These are phyloP conservation scores for Conus canariensis DNA, from an alignment of 2,888 invertebrate species.

Conservation along the genomic window DNA sequence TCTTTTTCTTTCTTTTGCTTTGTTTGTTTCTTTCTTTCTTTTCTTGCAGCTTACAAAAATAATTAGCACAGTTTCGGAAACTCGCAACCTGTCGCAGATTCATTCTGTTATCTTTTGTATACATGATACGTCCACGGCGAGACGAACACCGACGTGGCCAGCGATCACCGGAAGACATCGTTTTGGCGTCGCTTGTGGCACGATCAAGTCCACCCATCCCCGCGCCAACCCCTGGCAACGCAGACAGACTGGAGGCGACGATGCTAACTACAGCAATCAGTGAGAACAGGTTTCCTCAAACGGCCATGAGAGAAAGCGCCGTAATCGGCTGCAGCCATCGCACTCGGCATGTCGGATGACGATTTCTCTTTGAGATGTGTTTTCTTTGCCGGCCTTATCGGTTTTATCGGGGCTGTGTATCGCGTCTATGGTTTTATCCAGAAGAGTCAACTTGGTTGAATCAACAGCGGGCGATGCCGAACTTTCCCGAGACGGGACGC, in stretches of 20 bases:
- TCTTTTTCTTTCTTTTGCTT: neutral
- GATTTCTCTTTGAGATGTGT: constrained; percentile 18
- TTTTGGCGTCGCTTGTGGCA: too few relatives aligned
- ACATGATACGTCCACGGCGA: too few relatives aligned
- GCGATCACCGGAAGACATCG: too few relatives aligned
- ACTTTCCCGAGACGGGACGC: neutral
- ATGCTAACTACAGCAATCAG: neutral
- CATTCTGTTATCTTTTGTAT: too few relatives aligned
- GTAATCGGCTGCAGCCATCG: constrained; percentile 7
- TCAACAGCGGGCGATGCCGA: constrained; percentile 11
- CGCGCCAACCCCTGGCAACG: too few relatives aligned
- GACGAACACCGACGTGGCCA: too few relatives aligned
- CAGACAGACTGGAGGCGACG: too few relatives aligned
- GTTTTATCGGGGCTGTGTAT: neutral
- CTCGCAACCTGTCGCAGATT: too few relatives aligned
- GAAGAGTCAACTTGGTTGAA: constrained; percentile 16
- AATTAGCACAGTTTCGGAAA: neutral
- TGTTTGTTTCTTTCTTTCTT: neutral
- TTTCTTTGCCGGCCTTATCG: constrained; percentile 9
- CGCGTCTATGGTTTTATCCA: neutral
- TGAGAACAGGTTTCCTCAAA: neutral
- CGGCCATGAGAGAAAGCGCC: neutral
- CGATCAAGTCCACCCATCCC: too few relatives aligned
- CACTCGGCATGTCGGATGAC: neutral
- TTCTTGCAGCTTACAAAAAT: neutral